Conservation (phyloP, 2,888 invertebrate genomes). For the Drosophila siamana region DNA sequence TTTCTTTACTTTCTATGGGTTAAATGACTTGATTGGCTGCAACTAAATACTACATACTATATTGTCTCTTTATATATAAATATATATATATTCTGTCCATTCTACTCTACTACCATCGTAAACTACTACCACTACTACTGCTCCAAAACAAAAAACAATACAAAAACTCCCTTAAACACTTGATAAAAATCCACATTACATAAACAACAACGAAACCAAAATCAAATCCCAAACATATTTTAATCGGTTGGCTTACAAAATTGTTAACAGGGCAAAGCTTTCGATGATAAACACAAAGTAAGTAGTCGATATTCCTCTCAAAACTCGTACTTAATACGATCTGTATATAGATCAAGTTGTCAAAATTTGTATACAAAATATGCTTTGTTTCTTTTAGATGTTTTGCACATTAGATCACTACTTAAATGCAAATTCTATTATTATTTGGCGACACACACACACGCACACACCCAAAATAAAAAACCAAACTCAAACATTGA, state of each 20-base stretch:
- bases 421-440: constrained; percentile 36
- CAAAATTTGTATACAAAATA: constrained; percentile 48
- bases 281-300: constrained; percentile 83
- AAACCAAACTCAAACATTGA: constrained; percentile 15
- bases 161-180: constrained; percentile 23
- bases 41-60: constrained; percentile 38
- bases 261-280: constrained; percentile 81
- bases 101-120: constrained; percentile 61
- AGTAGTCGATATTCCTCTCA: constrained; percentile 66
- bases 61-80: constrained; percentile 27
- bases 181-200: constrained; percentile 29
- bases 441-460: constrained; percentile 50
- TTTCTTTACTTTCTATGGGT: constrained; percentile 46
- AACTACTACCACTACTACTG: constrained; percentile 56
- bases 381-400: constrained; percentile 55
- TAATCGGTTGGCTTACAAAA: constrained; percentile 55
- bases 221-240: constrained; percentile 44
- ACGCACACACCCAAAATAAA: constrained; percentile 6
- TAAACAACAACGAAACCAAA: constrained; percentile 43
- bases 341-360: constrained; percentile 25
- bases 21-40: constrained; percentile 63
- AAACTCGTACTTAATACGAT: constrained; percentile 34
- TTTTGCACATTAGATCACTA: constrained; percentile 53
- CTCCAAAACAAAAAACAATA: constrained; percentile 20
- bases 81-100: constrained; percentile 59